A percentile compares a stretch with the other conserved stretches of the same genome.
Conservation (phyloP, 30 jellyfish, hydroid and myxozoan species). For the Cassiopea andromeda region DNA sequence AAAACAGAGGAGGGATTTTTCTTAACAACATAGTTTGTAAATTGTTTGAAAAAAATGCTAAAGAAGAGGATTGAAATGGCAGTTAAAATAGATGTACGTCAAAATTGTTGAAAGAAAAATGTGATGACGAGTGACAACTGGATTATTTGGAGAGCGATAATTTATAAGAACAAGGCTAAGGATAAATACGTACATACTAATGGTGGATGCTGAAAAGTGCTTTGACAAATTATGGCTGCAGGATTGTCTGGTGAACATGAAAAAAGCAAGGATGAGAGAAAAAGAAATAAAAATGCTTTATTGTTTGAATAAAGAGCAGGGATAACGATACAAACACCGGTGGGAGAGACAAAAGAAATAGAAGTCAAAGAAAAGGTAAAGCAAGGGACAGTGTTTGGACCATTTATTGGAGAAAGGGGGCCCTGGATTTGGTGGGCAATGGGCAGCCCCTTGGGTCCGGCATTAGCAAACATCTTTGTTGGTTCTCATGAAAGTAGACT, state of each 20-base stretch:
- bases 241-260: conserved; percentile 38
- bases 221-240: conserved; percentile 58
- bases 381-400: conserved; percentile 59
- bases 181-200: conserved; percentile 16
- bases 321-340: conserved; percentile 32
- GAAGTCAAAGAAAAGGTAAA: conserved; percentile 23
- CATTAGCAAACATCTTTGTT: no score
- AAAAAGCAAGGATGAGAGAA: conserved; percentile 62
- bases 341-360: conserved; percentile 22
- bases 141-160: conserved; percentile 34
- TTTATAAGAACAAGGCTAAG: conserved; percentile 37
- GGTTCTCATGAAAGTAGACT: no score
- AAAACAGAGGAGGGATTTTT: conserved; percentile 63
- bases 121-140: conserved; percentile 31
- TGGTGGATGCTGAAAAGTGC: conserved; percentile 61
- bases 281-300: conserved; percentile 8
- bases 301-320: conserved; percentile 27
- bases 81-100: conserved; percentile 25
- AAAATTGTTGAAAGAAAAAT: conserved; percentile 37
- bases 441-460: no score
- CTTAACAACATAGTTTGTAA: conserved; percentile 40
- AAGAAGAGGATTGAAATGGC: conserved; percentile 1
- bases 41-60: conserved; percentile 41
- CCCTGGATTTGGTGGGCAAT: no score
- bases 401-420: not conserved